Conservation (phyloP, 2,888 invertebrate species). For the Pedicia rivosa region DNA sequence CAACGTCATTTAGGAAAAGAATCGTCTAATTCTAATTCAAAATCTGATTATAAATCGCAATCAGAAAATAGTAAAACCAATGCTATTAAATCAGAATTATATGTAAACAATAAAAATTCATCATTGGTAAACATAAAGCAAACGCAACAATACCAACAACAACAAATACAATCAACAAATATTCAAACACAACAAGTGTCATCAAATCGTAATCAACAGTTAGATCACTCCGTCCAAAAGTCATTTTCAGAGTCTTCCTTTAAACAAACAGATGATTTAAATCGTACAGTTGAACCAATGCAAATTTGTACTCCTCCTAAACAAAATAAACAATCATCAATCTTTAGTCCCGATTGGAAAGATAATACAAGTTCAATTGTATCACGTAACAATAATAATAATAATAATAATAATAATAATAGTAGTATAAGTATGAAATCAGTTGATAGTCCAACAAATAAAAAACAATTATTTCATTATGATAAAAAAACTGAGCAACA, state of each 20-base stretch:
- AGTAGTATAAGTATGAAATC: constrained; percentile 15
- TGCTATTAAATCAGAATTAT: neutral
- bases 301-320: constrained; percentile 17
- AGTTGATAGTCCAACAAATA: constrained; percentile 22
- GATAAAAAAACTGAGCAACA: constrained; percentile 14
- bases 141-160: constrained; percentile 11
- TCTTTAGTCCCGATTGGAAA: constrained; percentile 30
- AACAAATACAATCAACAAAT: neutral
- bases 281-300: constrained; percentile 9
- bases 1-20: constrained; percentile 1
- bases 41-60: constrained; percentile 4
- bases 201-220: neutral
- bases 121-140: constrained; percentile 7
- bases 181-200: neutral
- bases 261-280: constrained; percentile 7
- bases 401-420: constrained; percentile 10
- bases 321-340: constrained; percentile 18
- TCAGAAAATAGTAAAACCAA: neutral
- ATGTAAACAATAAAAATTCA: neutral
- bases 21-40: neutral
- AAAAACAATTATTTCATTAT: constrained; percentile 10
- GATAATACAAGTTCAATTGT: constrained; percentile 18
- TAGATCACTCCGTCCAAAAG: constrained; percentile 6
- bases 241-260: constrained; percentile 16
- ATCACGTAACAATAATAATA: constrained; percentile 7